Percentiles rank a stretch among this genome's conserved stretches.
phyloP scores from a whole-genome alignment of 2,888 invertebrate genomes.

The Poecilobothrus nobilitatus region DNA sequence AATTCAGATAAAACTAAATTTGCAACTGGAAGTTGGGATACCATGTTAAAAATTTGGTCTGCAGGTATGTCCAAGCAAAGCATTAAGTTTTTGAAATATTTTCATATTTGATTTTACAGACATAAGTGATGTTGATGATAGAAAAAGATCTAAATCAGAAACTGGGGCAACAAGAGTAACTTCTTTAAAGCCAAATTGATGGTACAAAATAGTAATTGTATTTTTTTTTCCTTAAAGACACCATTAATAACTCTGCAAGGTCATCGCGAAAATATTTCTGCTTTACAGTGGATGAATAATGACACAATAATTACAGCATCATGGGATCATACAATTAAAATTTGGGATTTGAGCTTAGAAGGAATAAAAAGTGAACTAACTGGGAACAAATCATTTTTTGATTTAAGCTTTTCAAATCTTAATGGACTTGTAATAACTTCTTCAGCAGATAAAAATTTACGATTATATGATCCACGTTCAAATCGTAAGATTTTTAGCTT shows the following conservation, averaged over 20 bases:
- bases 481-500: conserved; percentile 51
- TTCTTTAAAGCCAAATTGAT: conserved; percentile 14
- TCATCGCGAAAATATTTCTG: conserved; percentile 84
- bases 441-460: conserved; percentile 82
- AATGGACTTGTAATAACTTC: conserved; percentile 70
- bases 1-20: conserved; percentile 56
- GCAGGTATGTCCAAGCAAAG: conserved; percentile 45
- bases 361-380: conserved; percentile 74
- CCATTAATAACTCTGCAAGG: conserved; percentile 83
- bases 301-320: conserved; percentile 75
- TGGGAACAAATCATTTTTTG: conserved; percentile 86
- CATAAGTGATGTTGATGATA: conserved; percentile 50
- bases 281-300: conserved; percentile 73
- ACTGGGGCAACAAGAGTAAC: conserved; percentile 52
- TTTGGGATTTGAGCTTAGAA: conserved; percentile 87
- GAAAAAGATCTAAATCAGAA: conserved; percentile 53
- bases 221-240: conserved; percentile 46
- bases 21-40: conserved; percentile 90
- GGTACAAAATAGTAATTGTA: conserved; percentile 2
- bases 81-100: background rate
- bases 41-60: conserved; percentile 86
- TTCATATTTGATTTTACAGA: conserved; percentile 35
- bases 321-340: conserved; percentile 90
- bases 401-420: conserved; percentile 71
- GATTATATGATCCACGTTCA: conserved; percentile 86